Evolutionary conservation across 2,113 vertebrate genomes (phyloP).

Genomic region (Corythoichthys haematopterus): DNA sequence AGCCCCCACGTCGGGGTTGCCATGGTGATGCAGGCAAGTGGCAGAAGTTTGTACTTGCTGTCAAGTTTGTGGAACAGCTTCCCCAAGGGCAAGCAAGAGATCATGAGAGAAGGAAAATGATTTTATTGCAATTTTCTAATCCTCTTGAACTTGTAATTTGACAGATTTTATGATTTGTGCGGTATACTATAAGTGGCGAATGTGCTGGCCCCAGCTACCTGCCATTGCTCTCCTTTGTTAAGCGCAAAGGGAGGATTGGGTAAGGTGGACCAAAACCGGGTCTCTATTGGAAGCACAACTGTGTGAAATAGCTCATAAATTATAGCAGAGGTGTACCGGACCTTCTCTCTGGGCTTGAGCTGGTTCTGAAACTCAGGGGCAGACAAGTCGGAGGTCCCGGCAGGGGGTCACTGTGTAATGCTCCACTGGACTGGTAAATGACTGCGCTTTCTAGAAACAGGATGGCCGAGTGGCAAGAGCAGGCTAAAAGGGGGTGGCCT

Average conservation of each 20-base stretch:
- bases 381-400: constrained; percentile 57
- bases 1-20: not conserved
- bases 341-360: constrained; percentile 43
- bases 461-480: constrained; percentile 60
- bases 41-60: not conserved
- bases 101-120: constrained; percentile 8
- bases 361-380: constrained; percentile 30
- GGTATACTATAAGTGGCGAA: not conserved
- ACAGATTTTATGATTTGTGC: not conserved
- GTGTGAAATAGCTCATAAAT: constrained; percentile 75
- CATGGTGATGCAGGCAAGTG: not conserved
- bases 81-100: not conserved
- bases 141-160: constrained; percentile 14
- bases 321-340: constrained; percentile 50
- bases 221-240: constrained; percentile 44
- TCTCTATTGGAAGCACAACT: constrained; percentile 66
- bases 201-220: not conserved
- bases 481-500: constrained; percentile 49
- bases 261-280: constrained; percentile 70
- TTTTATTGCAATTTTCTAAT: constrained; percentile 24
- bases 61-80: constrained; percentile 11
- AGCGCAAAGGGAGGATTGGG: constrained; percentile 58
- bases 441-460: constrained; percentile 63
- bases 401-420: constrained; percentile 66
- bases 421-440: constrained; percentile 74